Evolutionary conservation across 2,113 vertebrate genomes (phyloP).

Genomic region (Dendrocopos noguchii): DNA sequence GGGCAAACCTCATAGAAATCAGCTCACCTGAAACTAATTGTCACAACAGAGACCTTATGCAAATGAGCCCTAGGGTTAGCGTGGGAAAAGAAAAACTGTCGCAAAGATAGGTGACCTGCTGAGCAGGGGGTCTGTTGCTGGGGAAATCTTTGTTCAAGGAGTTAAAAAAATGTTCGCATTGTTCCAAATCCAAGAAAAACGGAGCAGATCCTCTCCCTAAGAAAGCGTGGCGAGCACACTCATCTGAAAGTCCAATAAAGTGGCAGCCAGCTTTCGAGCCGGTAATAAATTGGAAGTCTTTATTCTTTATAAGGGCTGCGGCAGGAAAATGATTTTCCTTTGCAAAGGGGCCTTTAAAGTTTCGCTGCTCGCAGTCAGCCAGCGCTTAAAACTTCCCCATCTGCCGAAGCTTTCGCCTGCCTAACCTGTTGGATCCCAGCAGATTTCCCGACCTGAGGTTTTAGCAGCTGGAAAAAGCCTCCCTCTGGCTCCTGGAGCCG

Average conservation of each 20-base stretch:
- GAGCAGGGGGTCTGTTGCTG: constrained; percentile 92
- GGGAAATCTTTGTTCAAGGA: constrained; percentile 92
- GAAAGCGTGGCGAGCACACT: constrained; percentile 78
- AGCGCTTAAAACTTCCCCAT: constrained; percentile 38
- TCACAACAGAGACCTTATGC: constrained; percentile 94
- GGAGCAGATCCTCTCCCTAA: constrained; percentile 66
- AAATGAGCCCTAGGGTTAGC: constrained; percentile 97
- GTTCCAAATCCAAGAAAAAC: constrained; percentile 79
- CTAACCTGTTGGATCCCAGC: constrained; percentile 41
- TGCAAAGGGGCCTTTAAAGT: constrained; percentile 68
- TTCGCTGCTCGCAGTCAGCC: constrained; percentile 42
- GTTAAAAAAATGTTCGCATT: constrained; percentile 90
- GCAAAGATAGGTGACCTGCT: constrained; percentile 97
- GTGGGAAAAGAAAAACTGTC: constrained; percentile 95
- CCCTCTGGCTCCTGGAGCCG: not conserved
- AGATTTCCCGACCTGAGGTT: constrained; percentile 3
- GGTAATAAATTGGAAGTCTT: constrained; percentile 75
- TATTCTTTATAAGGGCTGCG: constrained; percentile 69
- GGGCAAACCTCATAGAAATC: constrained; percentile 92
- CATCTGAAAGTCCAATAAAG: constrained; percentile 80
- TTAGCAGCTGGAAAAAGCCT: constrained; percentile 7
- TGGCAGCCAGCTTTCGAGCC: constrained; percentile 67
- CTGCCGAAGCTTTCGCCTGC: not conserved
- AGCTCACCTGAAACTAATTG: constrained; percentile 99
- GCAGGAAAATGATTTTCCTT: constrained; percentile 71